Percentiles rank a stretch among this genome's conserved stretches.
Evolutionary conservation across 2,888 invertebrate genomes (phyloP).

Genomic region (Agrochola macilenta): DNA sequence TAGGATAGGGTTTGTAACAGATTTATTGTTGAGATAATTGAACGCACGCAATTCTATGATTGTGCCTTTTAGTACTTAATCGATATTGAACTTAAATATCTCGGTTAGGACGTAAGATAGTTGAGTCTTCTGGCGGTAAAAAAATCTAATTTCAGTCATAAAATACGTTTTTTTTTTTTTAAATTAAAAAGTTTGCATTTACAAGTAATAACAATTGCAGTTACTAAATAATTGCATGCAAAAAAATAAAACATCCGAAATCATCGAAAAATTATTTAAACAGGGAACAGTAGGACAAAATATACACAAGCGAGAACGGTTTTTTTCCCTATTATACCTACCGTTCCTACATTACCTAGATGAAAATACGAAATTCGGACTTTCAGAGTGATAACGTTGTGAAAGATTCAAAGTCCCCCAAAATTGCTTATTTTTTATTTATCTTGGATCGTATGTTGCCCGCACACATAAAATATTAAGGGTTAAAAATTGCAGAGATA

Average conservation of each 20-base stretch:
- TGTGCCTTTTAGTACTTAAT: conserved; percentile 1
- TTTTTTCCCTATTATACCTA: not conserved
- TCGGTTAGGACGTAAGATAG: not conserved
- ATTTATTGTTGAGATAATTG: conserved; percentile 23
- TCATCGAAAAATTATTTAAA: not conserved
- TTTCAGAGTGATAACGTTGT: not conserved
- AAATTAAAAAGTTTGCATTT: not conserved
- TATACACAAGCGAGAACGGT: not conserved
- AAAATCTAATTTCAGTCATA: not conserved
- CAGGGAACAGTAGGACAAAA: not conserved
- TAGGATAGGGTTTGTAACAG: conserved; percentile 6
- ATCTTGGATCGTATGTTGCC: not conserved
- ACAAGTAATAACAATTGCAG: too few relatives aligned
- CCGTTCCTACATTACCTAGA: not conserved
- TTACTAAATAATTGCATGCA: not conserved
- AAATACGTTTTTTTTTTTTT: not conserved
- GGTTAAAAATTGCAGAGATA: conserved; percentile 27
- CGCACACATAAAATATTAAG: not conserved
- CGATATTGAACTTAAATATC: not conserved
- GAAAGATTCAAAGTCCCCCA: not conserved
- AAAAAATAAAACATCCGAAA: not conserved
- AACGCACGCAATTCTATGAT: not conserved
- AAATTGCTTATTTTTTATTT: not conserved
- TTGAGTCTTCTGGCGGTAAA: not conserved
- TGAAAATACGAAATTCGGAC: not conserved